Percentiles rank a stretch among this genome's conserved stretches.
Conservation (phyloP, 2,888 invertebrate genomes). For the Agonopterix heracliana region DNA sequence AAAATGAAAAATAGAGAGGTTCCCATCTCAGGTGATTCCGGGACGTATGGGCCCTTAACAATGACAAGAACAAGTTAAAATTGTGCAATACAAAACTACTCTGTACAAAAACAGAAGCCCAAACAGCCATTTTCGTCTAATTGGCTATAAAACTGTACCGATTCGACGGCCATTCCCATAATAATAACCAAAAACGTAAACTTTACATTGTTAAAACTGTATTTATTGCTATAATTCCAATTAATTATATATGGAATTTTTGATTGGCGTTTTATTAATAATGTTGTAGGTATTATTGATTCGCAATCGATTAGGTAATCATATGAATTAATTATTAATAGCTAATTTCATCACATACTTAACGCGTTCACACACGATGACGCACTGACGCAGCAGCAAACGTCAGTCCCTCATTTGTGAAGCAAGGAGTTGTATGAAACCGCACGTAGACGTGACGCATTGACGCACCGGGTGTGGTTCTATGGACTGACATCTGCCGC, state of each 20-base stretch:
- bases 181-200: conserved; percentile 16
- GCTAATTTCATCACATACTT: neutral
- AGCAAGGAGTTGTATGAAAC: too few species aligned
- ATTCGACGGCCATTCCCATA: conserved; percentile 16
- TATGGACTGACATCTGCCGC: too few species aligned
- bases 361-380: too few species aligned
- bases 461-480: too few species aligned
- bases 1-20: too few species aligned
- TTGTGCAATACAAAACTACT: neutral
- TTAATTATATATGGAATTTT: conserved; percentile 16
- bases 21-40: too few species aligned
- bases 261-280: conserved; percentile 2
- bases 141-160: conserved; percentile 27
- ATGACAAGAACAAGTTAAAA: too few species aligned
- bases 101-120: conserved; percentile 17
- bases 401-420: too few species aligned
- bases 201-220: conserved; percentile 1
- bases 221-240: conserved; percentile 17
- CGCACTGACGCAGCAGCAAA: too few species aligned
- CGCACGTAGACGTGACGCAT: too few species aligned
- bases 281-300: neutral
- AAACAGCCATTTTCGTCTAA: conserved; percentile 22
- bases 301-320: neutral
- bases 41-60: too few species aligned
- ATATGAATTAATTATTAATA: neutral